A percentile compares a stretch with the other conserved stretches of the same genome.
Evolutionary conservation across 1,140 invertebrate genomes (phyloP).

Genomic region (Pogonomyrmex californicus): DNA sequence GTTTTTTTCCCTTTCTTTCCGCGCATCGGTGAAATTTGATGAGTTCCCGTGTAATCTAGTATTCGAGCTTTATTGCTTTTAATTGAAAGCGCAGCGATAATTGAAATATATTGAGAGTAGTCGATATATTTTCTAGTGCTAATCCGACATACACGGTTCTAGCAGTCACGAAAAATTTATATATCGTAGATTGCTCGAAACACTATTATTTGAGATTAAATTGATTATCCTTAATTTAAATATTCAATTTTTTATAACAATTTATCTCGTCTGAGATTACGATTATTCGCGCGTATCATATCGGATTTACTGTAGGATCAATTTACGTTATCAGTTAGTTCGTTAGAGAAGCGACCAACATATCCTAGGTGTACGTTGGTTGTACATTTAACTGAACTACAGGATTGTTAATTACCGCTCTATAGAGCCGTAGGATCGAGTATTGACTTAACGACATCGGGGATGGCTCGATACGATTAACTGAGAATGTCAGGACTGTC

Average conservation of each 20-base stretch:
- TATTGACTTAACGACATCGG: constrained; percentile 48
- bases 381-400: background rate
- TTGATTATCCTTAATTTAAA: background rate
- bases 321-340: background rate
- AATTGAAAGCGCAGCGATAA: constrained; percentile 12
- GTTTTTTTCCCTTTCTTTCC: constrained; percentile 10
- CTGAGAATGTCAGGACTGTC: constrained; percentile 26
- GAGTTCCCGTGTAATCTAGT: background rate
- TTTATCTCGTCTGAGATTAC: background rate
- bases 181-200: background rate
- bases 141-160: background rate
- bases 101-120: background rate
- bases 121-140: background rate
- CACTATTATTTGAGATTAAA: background rate
- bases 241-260: background rate
- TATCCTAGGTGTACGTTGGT: constrained; percentile 13
- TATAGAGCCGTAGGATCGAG: background rate
- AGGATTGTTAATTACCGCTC: constrained; percentile 21
- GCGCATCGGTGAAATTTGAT: background rate
- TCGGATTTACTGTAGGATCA: background rate
- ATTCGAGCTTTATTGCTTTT: background rate
- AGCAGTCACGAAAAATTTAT: background rate
- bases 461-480: constrained; percentile 34
- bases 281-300: background rate
- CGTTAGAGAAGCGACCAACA: constrained; percentile 9